Evolutionary conservation across 2,888 invertebrate species (phyloP).

Genomic region (Drosophila mimetica): DNA sequence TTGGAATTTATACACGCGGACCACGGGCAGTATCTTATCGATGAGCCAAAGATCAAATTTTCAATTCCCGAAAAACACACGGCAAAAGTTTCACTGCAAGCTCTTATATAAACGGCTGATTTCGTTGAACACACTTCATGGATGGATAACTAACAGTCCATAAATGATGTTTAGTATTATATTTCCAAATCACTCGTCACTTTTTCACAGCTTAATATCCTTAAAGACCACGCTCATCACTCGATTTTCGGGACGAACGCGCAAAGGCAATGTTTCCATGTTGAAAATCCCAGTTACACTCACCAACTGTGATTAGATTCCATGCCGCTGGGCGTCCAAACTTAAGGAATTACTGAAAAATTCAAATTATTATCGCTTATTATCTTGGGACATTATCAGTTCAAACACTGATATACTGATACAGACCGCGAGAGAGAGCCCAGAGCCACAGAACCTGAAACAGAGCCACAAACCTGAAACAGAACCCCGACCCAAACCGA

Average conservation of each 20-base stretch:
- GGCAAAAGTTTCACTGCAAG: not conserved
- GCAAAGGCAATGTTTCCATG: constrained; percentile 70
- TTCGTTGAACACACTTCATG: not conserved
- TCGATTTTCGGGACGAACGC: constrained; percentile 13
- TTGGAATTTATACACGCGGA: constrained; percentile 35
- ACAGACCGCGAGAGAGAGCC: constrained; percentile 61
- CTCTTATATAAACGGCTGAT: constrained; percentile 12
- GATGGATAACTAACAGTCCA: not conserved
- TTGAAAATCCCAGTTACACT: constrained; percentile 83
- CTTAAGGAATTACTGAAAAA: constrained; percentile 83
- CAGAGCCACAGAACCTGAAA: constrained; percentile 27
- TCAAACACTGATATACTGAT: constrained; percentile 83
- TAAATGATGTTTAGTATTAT: not conserved
- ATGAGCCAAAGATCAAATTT: constrained; percentile 35
- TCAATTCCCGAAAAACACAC: constrained; percentile 6
- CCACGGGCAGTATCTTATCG: constrained; percentile 27
- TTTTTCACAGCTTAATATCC: not conserved
- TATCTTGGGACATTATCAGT: constrained; percentile 84
- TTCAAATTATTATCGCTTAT: constrained; percentile 84
- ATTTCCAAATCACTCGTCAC: not conserved
- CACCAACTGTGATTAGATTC: constrained; percentile 83
- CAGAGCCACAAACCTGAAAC: not conserved
- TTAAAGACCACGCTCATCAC: not conserved
- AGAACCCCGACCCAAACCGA: constrained; percentile 14
- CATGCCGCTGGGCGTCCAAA: constrained; percentile 75